Base-by-base conservation (phyloP, 1,140 invertebrate genomes). In the Galleria mellonella region DNA sequence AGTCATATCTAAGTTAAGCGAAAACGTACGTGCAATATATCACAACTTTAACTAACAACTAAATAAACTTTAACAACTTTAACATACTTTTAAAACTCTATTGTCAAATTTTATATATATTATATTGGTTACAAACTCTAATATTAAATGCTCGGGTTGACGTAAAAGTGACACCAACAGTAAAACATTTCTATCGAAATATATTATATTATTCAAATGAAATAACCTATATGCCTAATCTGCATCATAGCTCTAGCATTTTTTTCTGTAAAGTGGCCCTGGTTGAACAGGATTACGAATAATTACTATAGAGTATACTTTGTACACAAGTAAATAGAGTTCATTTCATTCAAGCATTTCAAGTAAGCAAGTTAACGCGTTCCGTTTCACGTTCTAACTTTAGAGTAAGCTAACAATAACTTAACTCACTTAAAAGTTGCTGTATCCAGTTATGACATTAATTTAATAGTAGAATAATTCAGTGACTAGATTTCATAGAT, bases 151-250 rank as follows among this genome's bases (percentile, higher is more conserved):
- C 17, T 23, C 17, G 6, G 17, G 2, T 3, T 2, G 17, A 23
- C 17, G 6, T n/a, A 23, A 23, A 23, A 23, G 2, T 3, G 17
- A 3, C 17, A 23, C 2, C 17, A 6, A 6, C 17, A 23, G 17
- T 3, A 2, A 23, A 23, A 23, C 17, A 23, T 6, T 2, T 23
- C 17, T 23, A 23, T 3, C 6, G 17, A 23, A 23, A 6, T 23
- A 23, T 6, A 23, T 23, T 23, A 23, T 3, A 23, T 23, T 23
- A 23, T 23, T 23, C 6, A 23, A 50, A 53, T 57, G 55, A 73
- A 68, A 76, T 73, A 76, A 76, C 73, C 73, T 77, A 71, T 62
- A 62, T 44, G 52, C 51, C 55, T 68, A 53, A 60, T 65, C 60
- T 65, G 53, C 59, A 63, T 60, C 56, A 64, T 64, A 71, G 51